Base-by-base conservation (phyloP, 2,888 invertebrate genomes). In the Tenthredo distinguenda region DNA sequence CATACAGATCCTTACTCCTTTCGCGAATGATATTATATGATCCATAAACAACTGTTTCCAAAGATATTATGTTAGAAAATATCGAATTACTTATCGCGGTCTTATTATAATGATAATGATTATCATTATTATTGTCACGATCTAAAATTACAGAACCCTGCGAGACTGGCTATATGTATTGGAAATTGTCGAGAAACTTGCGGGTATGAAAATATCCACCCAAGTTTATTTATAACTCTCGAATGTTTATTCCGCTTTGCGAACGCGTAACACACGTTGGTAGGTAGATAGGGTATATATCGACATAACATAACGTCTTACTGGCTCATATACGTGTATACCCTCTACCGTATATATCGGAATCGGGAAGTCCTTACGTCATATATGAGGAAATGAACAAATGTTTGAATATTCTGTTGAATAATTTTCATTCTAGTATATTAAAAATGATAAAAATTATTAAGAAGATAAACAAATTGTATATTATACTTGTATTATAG, bases 231-330 rank as follows among this genome's bases (percentile, higher is more conserved):
- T 77, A 77, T 77, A 77, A 21, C 77, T 31, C 77, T 31, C 6
- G 34, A 68, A 55, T 77, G 77, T 77, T 77, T 77, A 77, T 77
- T 55, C 77, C 77, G 77, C 31, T 55, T 55, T 77, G 77, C 77
- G 55, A 77, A 77, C 77, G 77, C 77, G 77, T 77, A 77, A 77
- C 34, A 50, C 31, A 55, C 43, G 43, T 31, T 43, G 40, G 18
- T 71, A 71, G 34, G 26, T 21, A 18, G 18, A 34, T 71, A 37
- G 71, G 34, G 34, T 26, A 34, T n/a, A 71, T 71, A 71, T 71
- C 34, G 37, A 71, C 71, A 71, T 37, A 71, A 34, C 34, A 71
- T 71, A 71, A 62, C 62, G 62, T 62, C 62, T 62, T 26, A 62
- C 26, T 26, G 62, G 62, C 12, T 62, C 10, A 26, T 62, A 21